Percentiles rank a stretch among this genome's conserved stretches.
phyloP scores from a whole-genome alignment of 2,888 invertebrate genomes.

The Vandiemenella viatica region DNA sequence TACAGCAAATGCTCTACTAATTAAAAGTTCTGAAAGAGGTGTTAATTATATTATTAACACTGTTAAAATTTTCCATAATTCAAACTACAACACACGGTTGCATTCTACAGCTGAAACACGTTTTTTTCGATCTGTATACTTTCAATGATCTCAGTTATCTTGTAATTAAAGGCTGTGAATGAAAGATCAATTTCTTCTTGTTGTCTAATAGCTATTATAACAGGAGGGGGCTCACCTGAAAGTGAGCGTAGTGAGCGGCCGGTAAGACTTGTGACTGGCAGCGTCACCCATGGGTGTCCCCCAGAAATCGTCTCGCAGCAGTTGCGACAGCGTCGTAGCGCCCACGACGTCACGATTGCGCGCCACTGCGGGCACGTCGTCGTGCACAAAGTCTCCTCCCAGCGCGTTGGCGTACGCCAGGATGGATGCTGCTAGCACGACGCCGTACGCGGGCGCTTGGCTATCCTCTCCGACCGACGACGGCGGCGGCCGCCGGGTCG shows the following conservation, averaged over 20 bases:
- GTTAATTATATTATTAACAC: no score
- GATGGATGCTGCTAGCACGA: conserved; percentile 45
- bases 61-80: no score
- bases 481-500: not conserved
- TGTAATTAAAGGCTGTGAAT: no score
- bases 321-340: conserved; percentile 40
- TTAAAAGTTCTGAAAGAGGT: no score
- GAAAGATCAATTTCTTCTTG: no score
- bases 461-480: not conserved
- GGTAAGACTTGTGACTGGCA: conserved; percentile 73
- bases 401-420: conserved; percentile 55
- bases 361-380: conserved; percentile 71
- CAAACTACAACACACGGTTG: no score
- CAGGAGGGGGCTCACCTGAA: conserved; percentile 47
- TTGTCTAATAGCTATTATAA: no score
- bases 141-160: no score
- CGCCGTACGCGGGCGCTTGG: conserved; percentile 30
- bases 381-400: conserved; percentile 71
- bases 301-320: conserved; percentile 75
- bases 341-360: conserved; percentile 67
- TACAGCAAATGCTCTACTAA: no score
- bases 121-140: no score
- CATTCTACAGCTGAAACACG: no score
- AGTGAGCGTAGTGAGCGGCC: conserved; percentile 66
- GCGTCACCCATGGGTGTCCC: conserved; percentile 74